Evolutionary conservation across 2,888 invertebrate species (phyloP), one percentile per base, ranked within the genome.

Genomic region (Suillia variegata): DNA sequence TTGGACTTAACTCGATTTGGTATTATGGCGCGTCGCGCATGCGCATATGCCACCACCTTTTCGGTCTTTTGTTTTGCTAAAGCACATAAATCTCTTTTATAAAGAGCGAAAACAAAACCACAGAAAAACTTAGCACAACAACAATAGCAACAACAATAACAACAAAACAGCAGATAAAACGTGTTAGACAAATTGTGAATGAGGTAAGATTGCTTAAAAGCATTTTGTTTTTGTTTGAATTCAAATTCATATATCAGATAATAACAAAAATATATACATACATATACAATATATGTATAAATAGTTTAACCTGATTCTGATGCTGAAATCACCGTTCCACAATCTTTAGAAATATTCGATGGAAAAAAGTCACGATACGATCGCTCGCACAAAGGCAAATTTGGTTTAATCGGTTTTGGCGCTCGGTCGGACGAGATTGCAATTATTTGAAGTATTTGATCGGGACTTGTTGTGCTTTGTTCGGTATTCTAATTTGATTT

Each of bases 121-220:
- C n/a, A n/a, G n/a, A n/a, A n/a, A n/a, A n/a, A n/a, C n/a, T n/a
- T n/a, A n/a, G n/a, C n/a, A n/a, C n/a, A n/a, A n/a, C n/a, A n/a
- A n/a, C n/a, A n/a, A n/a, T n/a, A n/a, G n/a, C n/a, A n/a, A n/a
- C n/a, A n/a, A n/a, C n/a, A n/a, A n/a, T n/a, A n/a, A n/a, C n/a
- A n/a, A n/a, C n/a, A n/a, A n/a, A n/a, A n/a, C n/a, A n/a, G n/a
- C n/a, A n/a, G n/a, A n/a, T n/a, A n/a, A n/a, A 20, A 55, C 48
- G 13, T 22, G 55, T 55, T 49, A 31, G 21, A 34, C 24, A 34
- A 20, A n/a, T 6, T 31, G 55, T 20, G 55, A 48, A 64, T 70
- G 68, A 68, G 64, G 63, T 64, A 66, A 70, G 67, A 65, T 54
- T 18, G 3, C 21, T 33, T 52, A 56, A 54, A 54, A 49, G 18